Evolutionary conservation across 2,888 invertebrate genomes (phyloP), one percentile per base, ranked within the genome.

Genomic region (Phorcus lineatus): DNA sequence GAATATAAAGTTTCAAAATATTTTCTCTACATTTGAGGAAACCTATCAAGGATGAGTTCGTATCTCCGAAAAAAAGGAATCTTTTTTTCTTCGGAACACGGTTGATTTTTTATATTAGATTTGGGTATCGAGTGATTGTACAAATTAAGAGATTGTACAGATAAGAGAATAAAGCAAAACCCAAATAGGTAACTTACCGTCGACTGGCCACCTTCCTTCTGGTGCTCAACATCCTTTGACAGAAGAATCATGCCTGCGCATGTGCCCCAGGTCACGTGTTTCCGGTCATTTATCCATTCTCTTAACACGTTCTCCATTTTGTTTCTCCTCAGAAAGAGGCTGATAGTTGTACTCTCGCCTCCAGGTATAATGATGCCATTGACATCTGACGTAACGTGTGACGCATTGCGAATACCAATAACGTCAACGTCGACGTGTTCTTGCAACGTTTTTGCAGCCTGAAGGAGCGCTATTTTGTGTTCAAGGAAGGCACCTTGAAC

Each of bases 211-310:
- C 89, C 90, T 17, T 83, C 70, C 80, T 90, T 91, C 70, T 89
- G 89, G 53, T 91, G 87, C 67, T 88, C 87, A 0, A 87, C 86
- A 54, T 85, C 74, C 79, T 90, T 88, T 0, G 91, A 86, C 17
- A 91, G 78, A n/a, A 91, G 78, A 57, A 91, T 91, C 86, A 91
- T 89, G 24, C 91, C 91, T 22, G 91, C 91, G 77, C 91, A 91
- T 57, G 91, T 91, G 0, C 91, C 91, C 91, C 91, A 91, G 0
- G 88, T 88, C 81, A 90, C 88, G 82, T 89, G 88, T 57, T 80
- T 55, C 24, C 82, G 83, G 28, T 84, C 74, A n/a, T 81, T 81
- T 57, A 90, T 86, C 90, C 90, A 90, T 0, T 82, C 74, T 54
- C 82, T 81, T 11, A 90, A 79, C 0, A 86, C 85, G 67, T 87